These are phyloP conservation scores for Pentamera pediparva DNA, from an alignment of 53 echinoderm and acorn worm genomes.

Conservation along the genomic window DNA sequence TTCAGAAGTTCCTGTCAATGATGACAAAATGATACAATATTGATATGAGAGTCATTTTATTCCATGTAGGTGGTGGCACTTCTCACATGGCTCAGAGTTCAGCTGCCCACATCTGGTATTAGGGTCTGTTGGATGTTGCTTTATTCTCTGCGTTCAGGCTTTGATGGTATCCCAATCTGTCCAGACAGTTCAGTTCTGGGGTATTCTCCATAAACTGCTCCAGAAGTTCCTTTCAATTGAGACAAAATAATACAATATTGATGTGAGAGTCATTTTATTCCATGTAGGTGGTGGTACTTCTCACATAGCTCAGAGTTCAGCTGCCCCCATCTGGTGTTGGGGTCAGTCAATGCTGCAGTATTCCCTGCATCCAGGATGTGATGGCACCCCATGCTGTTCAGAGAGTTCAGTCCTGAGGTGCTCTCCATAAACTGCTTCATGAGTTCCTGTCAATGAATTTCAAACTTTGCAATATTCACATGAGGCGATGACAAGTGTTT, in stretches of 20 bases:
- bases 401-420: conserved; percentile 66
- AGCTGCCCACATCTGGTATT: conserved; percentile 79
- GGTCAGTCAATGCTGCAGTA: conserved; percentile 52
- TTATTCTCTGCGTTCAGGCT: conserved; percentile 75
- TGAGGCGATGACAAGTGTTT: too few relatives aligned
- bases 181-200: conserved; percentile 70
- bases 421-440: conserved; percentile 78
- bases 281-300: conserved; percentile 91
- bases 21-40: too few relatives aligned
- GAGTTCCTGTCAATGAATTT: too few relatives aligned
- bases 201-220: conserved; percentile 71
- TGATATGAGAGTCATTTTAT: too few relatives aligned
- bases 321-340: conserved; percentile 78
- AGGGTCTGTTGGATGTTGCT: conserved; percentile 51
- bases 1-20: too few relatives aligned
- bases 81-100: conserved; percentile 75
- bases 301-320: conserved; percentile 72
- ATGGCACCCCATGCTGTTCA: conserved; percentile 94
- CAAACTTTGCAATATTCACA: too few relatives aligned
- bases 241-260: too few relatives aligned
- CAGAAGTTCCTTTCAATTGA: too few relatives aligned
- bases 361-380: conserved; percentile 76
- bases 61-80: conserved; percentile 86
- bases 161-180: conserved; percentile 86
- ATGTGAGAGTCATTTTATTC: too few relatives aligned